Evolutionary conservation across 2,113 vertebrate genomes (phyloP), one percentile per base, ranked within the genome.

Genomic region (Myotis yumanensis): DNA sequence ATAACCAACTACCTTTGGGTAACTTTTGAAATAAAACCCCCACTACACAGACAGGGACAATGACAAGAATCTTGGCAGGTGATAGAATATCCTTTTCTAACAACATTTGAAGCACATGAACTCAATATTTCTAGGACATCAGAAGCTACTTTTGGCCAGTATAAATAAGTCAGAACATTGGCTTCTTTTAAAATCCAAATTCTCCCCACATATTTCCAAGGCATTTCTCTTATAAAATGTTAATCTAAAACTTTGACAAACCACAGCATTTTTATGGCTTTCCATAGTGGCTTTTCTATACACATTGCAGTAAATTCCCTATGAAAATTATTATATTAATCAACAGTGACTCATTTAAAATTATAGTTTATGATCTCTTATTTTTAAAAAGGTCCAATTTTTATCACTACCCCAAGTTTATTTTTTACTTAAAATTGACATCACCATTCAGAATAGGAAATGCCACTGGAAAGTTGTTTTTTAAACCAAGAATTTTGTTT

Each of bases 291-390:
- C 40, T 97, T 97, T 96, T 89, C 35, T 97, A 81, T 93, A 95
- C 80, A 94, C 85, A 73, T 1, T 94, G 54, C 64, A 94, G 69
- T 86, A 97, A 98, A 97, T 96, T 92, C 75, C 59, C 92, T 94
- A 64, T 80, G 93, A 97, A 97, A 97, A 97, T 86, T 95, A 95
- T 96, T 83, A 92, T 97, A 87, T 94, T 96, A 96, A 97, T 95
- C 57, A 96, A 28, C 83, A 96, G 14, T 98, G 96, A 98, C 93
- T 96, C 97, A 97, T 91, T 96, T 91, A 88, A 96, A 96, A 96
- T 93, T 90, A 95, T 91, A 96, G 88, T 72, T 96, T 90, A 48
- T 64, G 71, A 97, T 94, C 35, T 82, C n/a, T 94, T 93, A 89
- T 97, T 89, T 80, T 85, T 96, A 89, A 97, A 97, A 77, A 93